phyloP scores from a whole-genome alignment of 1,140 invertebrate genomes.

The Diachasma alloeum region DNA sequence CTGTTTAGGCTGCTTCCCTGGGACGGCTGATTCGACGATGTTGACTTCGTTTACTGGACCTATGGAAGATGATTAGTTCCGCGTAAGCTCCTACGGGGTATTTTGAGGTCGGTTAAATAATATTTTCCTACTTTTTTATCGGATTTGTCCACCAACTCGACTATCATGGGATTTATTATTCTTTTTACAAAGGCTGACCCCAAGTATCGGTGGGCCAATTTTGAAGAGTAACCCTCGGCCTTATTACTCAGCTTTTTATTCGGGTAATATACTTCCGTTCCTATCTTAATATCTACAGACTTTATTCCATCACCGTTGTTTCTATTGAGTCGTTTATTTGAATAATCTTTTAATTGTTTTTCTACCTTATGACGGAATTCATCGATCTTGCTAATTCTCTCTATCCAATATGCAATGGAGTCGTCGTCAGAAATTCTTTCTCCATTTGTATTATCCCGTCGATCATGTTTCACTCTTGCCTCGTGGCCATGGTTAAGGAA shows the following conservation, averaged over 20 bases:
- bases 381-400: constrained; percentile 10
- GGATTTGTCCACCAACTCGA: no score
- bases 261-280: neutral
- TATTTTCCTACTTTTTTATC: no score
- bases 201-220: neutral
- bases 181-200: no score
- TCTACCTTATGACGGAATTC: constrained; percentile 11
- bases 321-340: neutral
- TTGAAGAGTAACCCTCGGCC: neutral
- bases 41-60: no score
- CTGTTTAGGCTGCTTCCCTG: no score
- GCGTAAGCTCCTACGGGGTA: no score
- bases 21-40: no score
- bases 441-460: neutral
- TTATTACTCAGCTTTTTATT: neutral
- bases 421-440: neutral
- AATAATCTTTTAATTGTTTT: neutral
- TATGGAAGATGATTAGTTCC: no score
- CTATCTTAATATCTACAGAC: neutral
- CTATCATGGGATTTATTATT: no score
- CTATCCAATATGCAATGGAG: neutral
- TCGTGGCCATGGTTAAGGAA: constrained; percentile 18
- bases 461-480: neutral
- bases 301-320: neutral
- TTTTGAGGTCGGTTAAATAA: no score